A percentile compares a stretch with the other conserved stretches of the same genome.
Conservation (phyloP, 2,888 invertebrate genomes). For the Caenorhabditis virilis region DNA sequence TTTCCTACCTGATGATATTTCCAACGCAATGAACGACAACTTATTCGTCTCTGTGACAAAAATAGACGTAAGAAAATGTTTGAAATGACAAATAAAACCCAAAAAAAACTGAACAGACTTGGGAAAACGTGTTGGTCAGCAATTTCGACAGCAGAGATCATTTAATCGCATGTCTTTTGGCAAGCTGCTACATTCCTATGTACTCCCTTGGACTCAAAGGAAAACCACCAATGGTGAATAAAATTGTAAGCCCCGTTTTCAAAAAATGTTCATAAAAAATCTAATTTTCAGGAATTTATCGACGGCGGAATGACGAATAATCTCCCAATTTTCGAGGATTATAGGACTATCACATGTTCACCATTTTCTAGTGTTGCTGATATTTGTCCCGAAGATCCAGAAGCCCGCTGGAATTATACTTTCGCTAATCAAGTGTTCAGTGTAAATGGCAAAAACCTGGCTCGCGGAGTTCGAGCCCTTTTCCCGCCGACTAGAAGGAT, state of each 20-base stretch:
- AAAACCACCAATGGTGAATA: constrained; percentile 79
- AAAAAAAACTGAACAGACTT: too few species aligned
- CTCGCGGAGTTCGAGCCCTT: constrained; percentile 68
- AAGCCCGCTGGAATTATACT: constrained; percentile 12
- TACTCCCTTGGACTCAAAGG: constrained; percentile 80
- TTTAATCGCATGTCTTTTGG: constrained; percentile 68
- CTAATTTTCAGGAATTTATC: constrained; percentile 76
- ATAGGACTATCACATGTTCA: constrained; percentile 88
- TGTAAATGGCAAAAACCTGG: constrained; percentile 63
- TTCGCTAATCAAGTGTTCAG: constrained; percentile 63
- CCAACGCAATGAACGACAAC: constrained; percentile 40
- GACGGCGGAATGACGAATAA: constrained; percentile 96
- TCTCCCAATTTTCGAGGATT: constrained; percentile 84
- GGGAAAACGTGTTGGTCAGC: constrained; percentile 54
- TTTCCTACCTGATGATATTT: constrained; percentile 51
- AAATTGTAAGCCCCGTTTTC: constrained; percentile 28
- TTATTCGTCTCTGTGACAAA: constrained; percentile 51
- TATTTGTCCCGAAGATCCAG: constrained; percentile 57
- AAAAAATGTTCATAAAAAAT: not conserved
- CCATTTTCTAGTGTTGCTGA: constrained; percentile 80
- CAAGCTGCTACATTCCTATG: constrained; percentile 86
- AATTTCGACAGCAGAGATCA: constrained; percentile 50
- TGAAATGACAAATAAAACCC: too few species aligned
- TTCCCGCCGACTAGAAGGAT: constrained; percentile 68
- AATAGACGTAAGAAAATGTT: constrained; percentile 12